Conservation (phyloP, 2,888 invertebrate genomes). For the Podabrus alpinus region DNA sequence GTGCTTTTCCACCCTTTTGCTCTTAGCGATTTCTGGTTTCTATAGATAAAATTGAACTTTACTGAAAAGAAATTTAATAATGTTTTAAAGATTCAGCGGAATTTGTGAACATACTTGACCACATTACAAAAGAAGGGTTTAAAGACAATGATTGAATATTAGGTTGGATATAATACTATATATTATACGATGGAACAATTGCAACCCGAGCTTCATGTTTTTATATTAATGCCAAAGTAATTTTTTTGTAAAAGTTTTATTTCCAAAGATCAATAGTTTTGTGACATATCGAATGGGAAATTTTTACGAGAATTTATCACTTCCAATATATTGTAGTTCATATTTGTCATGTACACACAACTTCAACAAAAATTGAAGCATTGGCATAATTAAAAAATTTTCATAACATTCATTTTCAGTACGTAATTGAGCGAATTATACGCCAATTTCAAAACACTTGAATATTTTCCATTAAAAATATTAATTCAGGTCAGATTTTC, state of each 20-base stretch:
- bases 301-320: not conserved
- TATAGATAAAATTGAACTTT: not conserved
- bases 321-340: not conserved
- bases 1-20: not conserved
- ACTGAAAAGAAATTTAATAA: not conserved
- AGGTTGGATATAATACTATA: not conserved
- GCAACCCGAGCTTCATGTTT: not conserved
- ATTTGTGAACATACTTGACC: not conserved
- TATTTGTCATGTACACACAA: not conserved
- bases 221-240: not conserved
- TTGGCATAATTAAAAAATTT: not conserved
- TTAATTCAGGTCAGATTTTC: not conserved
- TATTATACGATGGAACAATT: not conserved
- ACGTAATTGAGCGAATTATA: not conserved
- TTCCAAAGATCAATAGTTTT: not conserved
- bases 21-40: not conserved
- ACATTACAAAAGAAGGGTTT: not conserved
- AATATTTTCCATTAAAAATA: not conserved
- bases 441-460: not conserved
- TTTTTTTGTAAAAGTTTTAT: not conserved
- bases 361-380: not conserved
- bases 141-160: not conserved
- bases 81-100: not conserved
- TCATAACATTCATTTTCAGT: not conserved
- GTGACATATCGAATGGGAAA: not conserved